Conservation (phyloP, 2,113 vertebrate species). For the Oceanites oceanicus region DNA sequence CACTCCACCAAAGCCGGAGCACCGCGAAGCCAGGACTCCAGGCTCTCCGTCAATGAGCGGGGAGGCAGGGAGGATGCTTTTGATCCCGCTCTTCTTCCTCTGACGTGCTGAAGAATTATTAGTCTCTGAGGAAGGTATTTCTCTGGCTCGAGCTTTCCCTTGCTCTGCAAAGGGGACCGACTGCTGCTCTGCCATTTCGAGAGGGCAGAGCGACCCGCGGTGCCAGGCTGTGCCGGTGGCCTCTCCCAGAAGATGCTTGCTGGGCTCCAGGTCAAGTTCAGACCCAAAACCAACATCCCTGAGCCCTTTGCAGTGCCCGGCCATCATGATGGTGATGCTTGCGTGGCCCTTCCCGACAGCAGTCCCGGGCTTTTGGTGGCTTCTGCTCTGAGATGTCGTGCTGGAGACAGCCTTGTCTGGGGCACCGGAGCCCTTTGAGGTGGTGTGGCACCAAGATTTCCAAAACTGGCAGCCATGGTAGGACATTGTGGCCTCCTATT, state of each 20-base stretch:
- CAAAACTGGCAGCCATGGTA: fast-evolving
- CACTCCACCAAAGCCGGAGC: constrained; percentile 13
- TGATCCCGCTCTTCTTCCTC: constrained; percentile 35
- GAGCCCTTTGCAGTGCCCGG: background rate
- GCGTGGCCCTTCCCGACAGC: background rate
- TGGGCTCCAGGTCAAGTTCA: background rate
- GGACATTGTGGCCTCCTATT: fast-evolving
- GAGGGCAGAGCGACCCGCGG: background rate
- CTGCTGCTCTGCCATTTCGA: background rate
- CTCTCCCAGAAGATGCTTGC: fast-evolving
- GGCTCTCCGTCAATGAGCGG: background rate
- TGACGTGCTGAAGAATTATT: background rate
- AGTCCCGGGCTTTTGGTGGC: background rate
- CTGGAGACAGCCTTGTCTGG: background rate
- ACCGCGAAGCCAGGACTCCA: background rate
- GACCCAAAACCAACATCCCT: background rate
- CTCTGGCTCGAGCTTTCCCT: background rate
- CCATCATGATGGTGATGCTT: fast-evolving
- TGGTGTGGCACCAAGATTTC: background rate
- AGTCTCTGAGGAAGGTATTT: background rate
- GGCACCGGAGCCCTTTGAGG: background rate
- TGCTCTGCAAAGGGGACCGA: background rate
- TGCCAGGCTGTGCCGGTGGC: background rate
- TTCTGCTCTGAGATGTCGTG: background rate
- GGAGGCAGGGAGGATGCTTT: constrained; percentile 21